A percentile compares a stretch with the other conserved stretches of the same genome.
Conservation (phyloP, 1,140 invertebrate genomes). For the Zaprionus taronus region DNA sequence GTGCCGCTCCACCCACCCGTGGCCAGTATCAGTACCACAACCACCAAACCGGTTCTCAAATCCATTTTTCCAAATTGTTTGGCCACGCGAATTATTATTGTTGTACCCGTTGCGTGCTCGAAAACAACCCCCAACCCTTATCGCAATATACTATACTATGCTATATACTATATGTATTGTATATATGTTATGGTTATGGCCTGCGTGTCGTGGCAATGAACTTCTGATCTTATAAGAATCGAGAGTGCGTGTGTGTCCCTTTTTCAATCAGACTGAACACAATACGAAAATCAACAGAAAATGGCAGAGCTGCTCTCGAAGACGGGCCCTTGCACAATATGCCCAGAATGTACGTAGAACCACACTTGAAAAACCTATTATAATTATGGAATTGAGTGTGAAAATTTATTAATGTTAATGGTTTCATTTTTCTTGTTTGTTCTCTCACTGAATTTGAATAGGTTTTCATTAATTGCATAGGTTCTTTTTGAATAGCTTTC, state of each 20-base stretch:
- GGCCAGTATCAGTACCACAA: slow-evolving; percentile 13
- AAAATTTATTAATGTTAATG: too few relatives aligned
- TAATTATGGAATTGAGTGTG: too few relatives aligned
- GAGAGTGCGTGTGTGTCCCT: slow-evolving; percentile 2
- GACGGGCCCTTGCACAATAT: slow-evolving; percentile 19
- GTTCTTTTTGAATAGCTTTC: too few relatives aligned
- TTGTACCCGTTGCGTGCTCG: slow-evolving; percentile 6
- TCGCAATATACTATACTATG: not conserved
- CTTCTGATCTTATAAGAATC: slow-evolving; percentile 51
- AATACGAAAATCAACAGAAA: slow-evolving; percentile 3
- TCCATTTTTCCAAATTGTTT: slow-evolving; percentile 34
- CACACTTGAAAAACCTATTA: not conserved
- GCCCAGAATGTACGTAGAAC: slow-evolving; percentile 43
- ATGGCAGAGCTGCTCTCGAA: slow-evolving; percentile 21
- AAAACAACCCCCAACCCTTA: slow-evolving; percentile 55
- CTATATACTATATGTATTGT: not conserved
- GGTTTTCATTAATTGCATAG: too few relatives aligned
- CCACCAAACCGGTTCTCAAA: slow-evolving; percentile 46
- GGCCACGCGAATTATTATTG: slow-evolving; percentile 51
- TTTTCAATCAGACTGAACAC: not conserved
- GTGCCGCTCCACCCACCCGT: slow-evolving; percentile 26
- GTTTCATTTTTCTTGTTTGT: too few relatives aligned
- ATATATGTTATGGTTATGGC: not conserved
- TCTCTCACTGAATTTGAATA: too few relatives aligned
- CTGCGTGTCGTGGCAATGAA: slow-evolving; percentile 37